Conservation (phyloP, 2,113 vertebrate species). For the Trematomus loennbergii region DNA sequence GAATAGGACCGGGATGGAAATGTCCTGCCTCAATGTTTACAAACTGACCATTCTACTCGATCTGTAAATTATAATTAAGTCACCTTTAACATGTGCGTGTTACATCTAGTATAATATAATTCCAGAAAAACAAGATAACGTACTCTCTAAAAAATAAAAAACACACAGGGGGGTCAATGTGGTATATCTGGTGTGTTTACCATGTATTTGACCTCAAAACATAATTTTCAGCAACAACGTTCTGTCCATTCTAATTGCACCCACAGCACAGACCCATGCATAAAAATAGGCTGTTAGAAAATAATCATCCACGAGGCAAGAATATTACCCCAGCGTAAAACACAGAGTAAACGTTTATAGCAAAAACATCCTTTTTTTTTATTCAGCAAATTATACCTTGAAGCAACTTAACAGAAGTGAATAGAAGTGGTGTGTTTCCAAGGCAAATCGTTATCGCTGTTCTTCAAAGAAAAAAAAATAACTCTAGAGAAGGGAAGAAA, state of each 20-base stretch:
- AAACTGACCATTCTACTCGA: conserved; percentile 49
- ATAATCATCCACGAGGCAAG: conserved; percentile 47
- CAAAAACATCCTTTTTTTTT: conserved; percentile 55
- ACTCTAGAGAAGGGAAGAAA: conserved; percentile 29
- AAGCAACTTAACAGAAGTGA: conserved; percentile 56
- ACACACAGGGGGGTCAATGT: conserved; percentile 42
- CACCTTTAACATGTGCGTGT: conserved; percentile 59
- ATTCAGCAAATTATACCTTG: conserved; percentile 67
- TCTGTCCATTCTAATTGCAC: conserved; percentile 59
- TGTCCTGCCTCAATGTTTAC: conserved; percentile 44
- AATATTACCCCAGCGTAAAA: conserved; percentile 66
- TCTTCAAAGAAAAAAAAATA: conserved; percentile 68
- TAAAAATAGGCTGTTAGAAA: conserved; percentile 57
- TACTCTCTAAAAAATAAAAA: conserved; percentile 9
- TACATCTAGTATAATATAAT: conserved; percentile 48
- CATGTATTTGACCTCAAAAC: conserved; percentile 67
- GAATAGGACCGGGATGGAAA: conserved; percentile 39
- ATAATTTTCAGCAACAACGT: conserved; percentile 40
- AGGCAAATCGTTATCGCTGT: conserved; percentile 62
- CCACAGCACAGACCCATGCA: conserved; percentile 38
- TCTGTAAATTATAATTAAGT: conserved; percentile 54
- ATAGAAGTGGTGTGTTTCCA: conserved; percentile 53
- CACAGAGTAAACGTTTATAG: conserved; percentile 52
- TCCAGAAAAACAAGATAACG: conserved; percentile 49
- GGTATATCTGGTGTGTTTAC: conserved; percentile 59